A percentile compares a stretch with the other conserved stretches of the same genome.
Evolutionary conservation across 2,797 vertebrate species (phyloP).

Genomic region (Tolypeutes matacus): DNA sequence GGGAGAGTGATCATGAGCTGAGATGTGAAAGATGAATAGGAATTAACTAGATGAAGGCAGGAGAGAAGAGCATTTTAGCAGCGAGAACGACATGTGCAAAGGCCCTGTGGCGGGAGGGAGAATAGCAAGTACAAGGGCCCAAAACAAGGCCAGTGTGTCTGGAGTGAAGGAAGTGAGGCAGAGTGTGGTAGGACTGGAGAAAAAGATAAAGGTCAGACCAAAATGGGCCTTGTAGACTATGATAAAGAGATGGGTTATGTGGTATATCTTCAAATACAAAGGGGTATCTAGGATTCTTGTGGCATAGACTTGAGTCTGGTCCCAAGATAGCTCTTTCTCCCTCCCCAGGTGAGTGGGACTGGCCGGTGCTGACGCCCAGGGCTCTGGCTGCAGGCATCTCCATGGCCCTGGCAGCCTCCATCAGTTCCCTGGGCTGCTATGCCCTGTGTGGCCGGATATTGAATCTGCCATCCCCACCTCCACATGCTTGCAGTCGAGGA

Average conservation of each 20-base stretch:
- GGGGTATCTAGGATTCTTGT: background rate
- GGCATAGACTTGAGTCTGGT: background rate
- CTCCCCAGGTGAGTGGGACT: constrained; percentile 86
- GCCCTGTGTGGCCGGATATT: constrained; percentile 88
- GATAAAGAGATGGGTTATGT: constrained; percentile 24
- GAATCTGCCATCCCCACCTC: constrained; percentile 83
- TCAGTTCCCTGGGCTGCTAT: constrained; percentile 91
- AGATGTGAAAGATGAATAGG: constrained; percentile 16
- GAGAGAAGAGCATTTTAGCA: background rate
- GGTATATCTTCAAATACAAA: constrained; percentile 39
- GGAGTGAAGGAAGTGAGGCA: background rate
- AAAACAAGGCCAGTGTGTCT: background rate
- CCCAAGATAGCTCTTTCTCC: background rate
- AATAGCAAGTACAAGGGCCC: constrained; percentile 10
- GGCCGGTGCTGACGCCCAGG: constrained; percentile 88
- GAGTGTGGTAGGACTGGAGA: background rate
- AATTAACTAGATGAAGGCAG: constrained; percentile 3
- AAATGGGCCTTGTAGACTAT: background rate
- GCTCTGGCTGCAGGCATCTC: constrained; percentile 88
- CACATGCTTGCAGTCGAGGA: constrained; percentile 89
- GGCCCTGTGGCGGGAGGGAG: background rate
- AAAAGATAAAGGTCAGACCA: background rate
- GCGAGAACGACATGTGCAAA: background rate
- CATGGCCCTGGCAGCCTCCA: constrained; percentile 89
- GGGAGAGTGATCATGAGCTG: constrained; percentile 20